These are phyloP conservation scores for Typhlichthys eigenmanni DNA, from an alignment of 2,797 vertebrate species.

Conservation along the genomic window DNA sequence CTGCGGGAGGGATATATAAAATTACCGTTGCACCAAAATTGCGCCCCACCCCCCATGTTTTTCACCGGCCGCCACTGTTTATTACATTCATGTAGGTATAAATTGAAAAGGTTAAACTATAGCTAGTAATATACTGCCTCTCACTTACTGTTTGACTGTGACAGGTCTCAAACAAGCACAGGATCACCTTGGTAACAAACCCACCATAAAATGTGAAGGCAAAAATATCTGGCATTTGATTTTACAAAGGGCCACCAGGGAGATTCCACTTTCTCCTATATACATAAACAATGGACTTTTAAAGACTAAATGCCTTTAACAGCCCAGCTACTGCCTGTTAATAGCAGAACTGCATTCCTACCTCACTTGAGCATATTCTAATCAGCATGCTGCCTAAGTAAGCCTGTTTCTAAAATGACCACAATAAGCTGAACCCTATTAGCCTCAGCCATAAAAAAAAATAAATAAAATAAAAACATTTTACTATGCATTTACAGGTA, in stretches of 20 bases:
- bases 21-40: no score
- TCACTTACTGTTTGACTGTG: constrained; percentile 27
- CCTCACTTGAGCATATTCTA: constrained; percentile 15
- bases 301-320: constrained; percentile 77
- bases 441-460: not conserved
- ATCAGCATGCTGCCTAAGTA: constrained; percentile 12
- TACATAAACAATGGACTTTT: constrained; percentile 76
- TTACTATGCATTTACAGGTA: constrained; percentile 12
- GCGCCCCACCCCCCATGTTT: no score
- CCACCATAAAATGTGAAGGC: constrained; percentile 58
- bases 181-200: constrained; percentile 61
- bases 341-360: constrained; percentile 49
- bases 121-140: constrained; percentile 17
- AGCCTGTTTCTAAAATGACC: constrained; percentile 21
- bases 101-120: constrained; percentile 7
- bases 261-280: constrained; percentile 71
- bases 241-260: constrained; percentile 63
- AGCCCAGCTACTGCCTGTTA: constrained; percentile 66
- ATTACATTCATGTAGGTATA: no score
- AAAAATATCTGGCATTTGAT: constrained; percentile 70
- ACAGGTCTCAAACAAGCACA: constrained; percentile 38
- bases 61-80: no score
- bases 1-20: no score
- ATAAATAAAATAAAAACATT: constrained; percentile 9
- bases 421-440: constrained; percentile 5